Evolutionary conservation across 2,888 invertebrate species (phyloP), one percentile per base, ranked within the genome.

Genomic region (Lepas anatifera): DNA sequence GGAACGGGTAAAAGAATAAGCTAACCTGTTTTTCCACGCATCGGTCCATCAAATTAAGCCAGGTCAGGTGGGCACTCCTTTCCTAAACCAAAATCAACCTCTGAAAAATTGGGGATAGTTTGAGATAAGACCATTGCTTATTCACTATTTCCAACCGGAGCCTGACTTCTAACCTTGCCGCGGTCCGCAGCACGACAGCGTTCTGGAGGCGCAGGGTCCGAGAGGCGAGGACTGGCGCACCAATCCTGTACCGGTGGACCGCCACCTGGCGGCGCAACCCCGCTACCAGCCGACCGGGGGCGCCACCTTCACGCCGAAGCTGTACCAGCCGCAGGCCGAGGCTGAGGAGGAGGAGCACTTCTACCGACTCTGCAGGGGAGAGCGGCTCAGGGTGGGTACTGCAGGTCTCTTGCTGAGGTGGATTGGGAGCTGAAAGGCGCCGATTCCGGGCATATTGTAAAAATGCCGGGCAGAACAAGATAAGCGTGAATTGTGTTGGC

Each of bases 211-310:
- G 29, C 76, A 75, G 72, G 77, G 77, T 22, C 76, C 76, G 4
- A 71, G 73, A 11, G 77, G 77, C 10, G 72, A 73, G 1, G 74
- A 74, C 39, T 77, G 77, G 77, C 76, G 76, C 72, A 77, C 77
- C 1, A 75, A 76, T 64, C 72, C 75, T 4, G 70, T 75, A 22
- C 77, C 77, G 18, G 74, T 76, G 18, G 75, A 76, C 68, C 75
- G 76, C 11, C 69, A 70, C 22, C 71, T 76, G 25, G 75, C 76
- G 2, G 70, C 71, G 68, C 75, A 75, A 71, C 71, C 72, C 39
- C 64, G 41, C 32, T 68, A 70, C 64, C 48, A 43, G 13, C 50
- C 64, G 58, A 66, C 43, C 35, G 10, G 48, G 18, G 25, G 1
- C 1, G 39, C n/a, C 7, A 22, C 18, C 25, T 58, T 58, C 58